Evolutionary conservation across 2,888 invertebrate genomes (phyloP).

Genomic region (Trypoxylon attenuatum): DNA sequence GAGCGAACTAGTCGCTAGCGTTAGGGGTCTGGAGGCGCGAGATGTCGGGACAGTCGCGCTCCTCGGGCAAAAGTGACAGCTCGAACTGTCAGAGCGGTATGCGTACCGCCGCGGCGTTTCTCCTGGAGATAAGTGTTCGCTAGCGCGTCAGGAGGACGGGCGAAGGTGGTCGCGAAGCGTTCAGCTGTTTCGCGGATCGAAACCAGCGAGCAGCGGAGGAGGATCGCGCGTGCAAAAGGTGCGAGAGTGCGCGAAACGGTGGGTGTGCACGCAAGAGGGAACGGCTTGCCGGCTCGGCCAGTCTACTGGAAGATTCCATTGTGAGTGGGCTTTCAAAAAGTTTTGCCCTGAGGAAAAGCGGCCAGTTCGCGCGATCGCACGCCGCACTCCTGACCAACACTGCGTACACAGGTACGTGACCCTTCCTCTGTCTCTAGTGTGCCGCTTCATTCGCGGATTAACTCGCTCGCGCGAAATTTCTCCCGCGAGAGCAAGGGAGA

Average conservation of each 20-base stretch:
- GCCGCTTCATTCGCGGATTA: conserved; percentile 9
- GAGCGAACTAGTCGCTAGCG: too few relatives aligned
- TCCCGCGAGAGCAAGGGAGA: too few relatives aligned
- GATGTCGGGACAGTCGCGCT: conserved; percentile 50
- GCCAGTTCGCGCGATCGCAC: conserved; percentile 50
- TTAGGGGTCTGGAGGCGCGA: too few relatives aligned
- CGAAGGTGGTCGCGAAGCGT: conserved; percentile 4
- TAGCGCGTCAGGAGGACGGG: conserved; percentile 24
- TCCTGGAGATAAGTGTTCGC: conserved; percentile 58
- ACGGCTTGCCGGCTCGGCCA: conserved; percentile 72
- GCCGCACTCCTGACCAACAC: conserved; percentile 21
- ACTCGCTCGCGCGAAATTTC: conserved; percentile 5
- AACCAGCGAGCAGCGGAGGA: conserved; percentile 1
- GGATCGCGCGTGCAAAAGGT: conserved; percentile 26
- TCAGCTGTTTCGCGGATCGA: conserved; percentile 9
- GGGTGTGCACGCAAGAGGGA: conserved; percentile 71
- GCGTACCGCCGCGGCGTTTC: conserved; percentile 54
- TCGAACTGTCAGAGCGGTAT: conserved; percentile 68
- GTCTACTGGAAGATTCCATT: conserved; percentile 74
- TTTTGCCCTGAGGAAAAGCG: conserved; percentile 52
- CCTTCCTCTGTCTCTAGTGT: neutral
- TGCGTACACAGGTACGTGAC: conserved; percentile 23
- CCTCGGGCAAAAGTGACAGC: conserved; percentile 54
- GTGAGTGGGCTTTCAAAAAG: conserved; percentile 70
- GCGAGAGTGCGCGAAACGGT: conserved; percentile 49